A percentile compares a stretch with the other conserved stretches of the same genome.
These are phyloP conservation scores for Drosophila persimilis DNA, from an alignment of 1,140 invertebrate species.

Conservation along the genomic window DNA sequence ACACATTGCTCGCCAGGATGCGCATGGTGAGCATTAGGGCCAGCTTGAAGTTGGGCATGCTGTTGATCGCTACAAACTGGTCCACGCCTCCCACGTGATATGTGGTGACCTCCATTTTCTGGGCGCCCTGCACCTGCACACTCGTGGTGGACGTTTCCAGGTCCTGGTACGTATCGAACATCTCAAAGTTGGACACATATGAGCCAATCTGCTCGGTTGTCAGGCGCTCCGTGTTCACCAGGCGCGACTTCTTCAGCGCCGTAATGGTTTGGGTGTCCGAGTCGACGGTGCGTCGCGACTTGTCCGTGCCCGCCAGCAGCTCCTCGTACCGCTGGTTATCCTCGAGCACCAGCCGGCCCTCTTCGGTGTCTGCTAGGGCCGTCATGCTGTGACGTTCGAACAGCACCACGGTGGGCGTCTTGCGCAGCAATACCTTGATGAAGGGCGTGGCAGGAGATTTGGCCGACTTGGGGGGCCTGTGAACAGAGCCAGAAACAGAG, in stretches of 20 bases:
- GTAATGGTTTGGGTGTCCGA: slow-evolving; percentile 88
- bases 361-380: slow-evolving; percentile 85
- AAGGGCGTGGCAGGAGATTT: slow-evolving; percentile 44
- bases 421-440: slow-evolving; percentile 85
- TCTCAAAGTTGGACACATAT: slow-evolving; percentile 89
- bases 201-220: slow-evolving; percentile 85
- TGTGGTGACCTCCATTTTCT: slow-evolving; percentile 75
- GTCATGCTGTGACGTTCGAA: slow-evolving; percentile 87
- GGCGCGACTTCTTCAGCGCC: slow-evolving; percentile 85
- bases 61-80: slow-evolving; percentile 71
- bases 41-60: slow-evolving; percentile 84
- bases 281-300: slow-evolving; percentile 85
- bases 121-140: slow-evolving; percentile 83
- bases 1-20: slow-evolving; percentile 87
- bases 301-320: slow-evolving; percentile 86
- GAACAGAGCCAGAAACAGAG: background rate
- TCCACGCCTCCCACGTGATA: slow-evolving; percentile 76
- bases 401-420: slow-evolving; percentile 87
- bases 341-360: slow-evolving; percentile 84
- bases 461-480: slow-evolving; percentile 21
- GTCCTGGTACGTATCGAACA: slow-evolving; percentile 87
- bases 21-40: slow-evolving; percentile 87
- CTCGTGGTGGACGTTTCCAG: slow-evolving; percentile 78
- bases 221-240: slow-evolving; percentile 85
- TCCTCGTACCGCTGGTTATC: slow-evolving; percentile 87